Percentiles rank a stretch among this genome's conserved stretches.
phyloP scores from a whole-genome alignment of 2,888 invertebrate genomes.

The Gonocerus acuteangulatus region DNA sequence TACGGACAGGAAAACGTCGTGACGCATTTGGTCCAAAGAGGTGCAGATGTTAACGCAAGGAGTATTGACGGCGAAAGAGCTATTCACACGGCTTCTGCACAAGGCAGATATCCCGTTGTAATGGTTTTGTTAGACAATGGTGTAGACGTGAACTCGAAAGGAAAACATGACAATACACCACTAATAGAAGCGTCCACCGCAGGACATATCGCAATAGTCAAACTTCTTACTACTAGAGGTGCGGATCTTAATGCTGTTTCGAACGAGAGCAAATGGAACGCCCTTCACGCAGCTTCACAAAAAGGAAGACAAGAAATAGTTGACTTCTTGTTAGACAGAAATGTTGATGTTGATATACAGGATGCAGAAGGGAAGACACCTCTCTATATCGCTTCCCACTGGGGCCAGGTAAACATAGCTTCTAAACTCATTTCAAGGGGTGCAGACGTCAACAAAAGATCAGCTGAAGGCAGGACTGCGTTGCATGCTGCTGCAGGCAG shows the following conservation, averaged over 20 bases:
- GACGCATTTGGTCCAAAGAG: neutral
- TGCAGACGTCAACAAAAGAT: neutral
- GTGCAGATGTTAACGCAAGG: neutral
- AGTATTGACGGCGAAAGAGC: neutral
- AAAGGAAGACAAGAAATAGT: neutral
- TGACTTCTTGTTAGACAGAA: neutral
- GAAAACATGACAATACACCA: neutral
- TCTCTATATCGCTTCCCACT: neutral
- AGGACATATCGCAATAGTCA: neutral
- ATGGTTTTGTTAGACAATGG: slow-evolving; percentile 11
- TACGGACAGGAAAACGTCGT: neutral
- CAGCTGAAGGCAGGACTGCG: neutral
- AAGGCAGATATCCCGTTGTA: neutral
- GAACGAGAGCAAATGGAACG: neutral
- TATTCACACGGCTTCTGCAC: slow-evolving; percentile 7
- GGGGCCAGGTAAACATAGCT: neutral
- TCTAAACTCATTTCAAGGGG: neutral
- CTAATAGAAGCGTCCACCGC: neutral
- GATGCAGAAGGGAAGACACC: neutral
- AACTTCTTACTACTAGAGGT: neutral
- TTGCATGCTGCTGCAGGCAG: neutral
- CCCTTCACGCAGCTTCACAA: neutral
- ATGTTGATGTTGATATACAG: neutral
- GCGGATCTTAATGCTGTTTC: neutral
- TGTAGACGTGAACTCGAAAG: slow-evolving; percentile 4